Evolutionary conservation across 2,888 invertebrate genomes (phyloP), one percentile per base, ranked within the genome.

Genomic region (Bembecia ichneumoniformis): DNA sequence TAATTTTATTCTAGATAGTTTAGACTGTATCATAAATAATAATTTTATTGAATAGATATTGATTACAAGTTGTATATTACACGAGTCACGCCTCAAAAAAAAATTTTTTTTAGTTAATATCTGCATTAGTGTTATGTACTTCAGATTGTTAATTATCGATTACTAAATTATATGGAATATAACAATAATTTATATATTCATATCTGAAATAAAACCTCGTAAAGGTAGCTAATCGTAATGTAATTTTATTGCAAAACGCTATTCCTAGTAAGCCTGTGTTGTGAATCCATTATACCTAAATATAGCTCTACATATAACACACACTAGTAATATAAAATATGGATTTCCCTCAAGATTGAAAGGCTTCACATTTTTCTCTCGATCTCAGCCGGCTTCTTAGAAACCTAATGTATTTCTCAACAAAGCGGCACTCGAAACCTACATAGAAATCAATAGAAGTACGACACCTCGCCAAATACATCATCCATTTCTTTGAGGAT

Each of bases 341-440:
- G 36, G 9, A 36, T 36, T 40, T 14, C 40, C 14, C 14, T n/a
- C 40, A 40, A 40, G 40, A 40, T 40, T 13, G 44, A 44, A 44
- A 50, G 51, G 49, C 40, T 40, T 40, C 40, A 40, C 40, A 40
- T 40, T 40, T 40, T 40, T 40, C 40, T 40, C 40, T 40, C 40
- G 40, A 40, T 40, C 11, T 40, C 13, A 40, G 13, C 14, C n/a
- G 5, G 40, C 13, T 28, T 28, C 28, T 48, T 46, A 16, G 51
- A 49, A 48, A 47, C 49, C 51, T 52, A 54, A 54, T 52, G 49
- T 55, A 52, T 45, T 49, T 47, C 51, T 11, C 49, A 10, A 54
- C 55, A 54, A 53, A 49, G 50, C 46, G 49, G 51, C 57, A 49
- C 57, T 56, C 49, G 49, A 48, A 48, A 17, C 44, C 44, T 44